Conservation (phyloP, 2,888 invertebrate species). For the Hypomecis atomaria region DNA sequence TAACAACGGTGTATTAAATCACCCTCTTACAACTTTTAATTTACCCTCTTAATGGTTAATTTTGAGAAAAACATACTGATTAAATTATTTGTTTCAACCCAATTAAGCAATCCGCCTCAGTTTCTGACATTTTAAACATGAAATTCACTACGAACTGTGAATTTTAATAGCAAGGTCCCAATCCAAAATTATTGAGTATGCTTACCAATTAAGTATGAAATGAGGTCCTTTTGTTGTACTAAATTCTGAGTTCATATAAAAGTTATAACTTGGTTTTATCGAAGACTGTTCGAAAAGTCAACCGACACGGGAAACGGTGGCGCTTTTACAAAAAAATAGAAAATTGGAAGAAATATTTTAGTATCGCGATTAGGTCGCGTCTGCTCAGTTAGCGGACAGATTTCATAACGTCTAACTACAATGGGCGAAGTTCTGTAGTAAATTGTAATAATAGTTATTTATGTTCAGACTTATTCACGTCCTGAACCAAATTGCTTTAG, state of each 20-base stretch:
- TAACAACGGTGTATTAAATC: no score
- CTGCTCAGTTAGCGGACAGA: conserved; percentile 2
- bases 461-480: conserved; percentile 3
- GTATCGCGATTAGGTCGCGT: neutral
- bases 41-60: no score
- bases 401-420: conserved; percentile 3
- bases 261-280: conserved; percentile 23
- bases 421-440: conserved; percentile 14
- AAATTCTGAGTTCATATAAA: conserved; percentile 18
- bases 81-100: no score
- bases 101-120: no score
- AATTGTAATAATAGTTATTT: conserved; percentile 10
- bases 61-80: no score
- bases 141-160: neutral
- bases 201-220: conserved; percentile 5
- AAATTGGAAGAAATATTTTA: neutral
- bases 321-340: neutral
- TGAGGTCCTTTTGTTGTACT: conserved; percentile 21
- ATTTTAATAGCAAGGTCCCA: conserved; percentile 1
- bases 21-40: no score
- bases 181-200: conserved; percentile 2
- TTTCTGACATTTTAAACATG: neutral
- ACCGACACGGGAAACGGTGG: conserved; percentile 3
- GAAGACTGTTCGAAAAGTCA: conserved; percentile 13
- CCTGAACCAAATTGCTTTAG: neutral